phyloP scores from a whole-genome alignment of 2,113 vertebrate species.

The Thermophis baileyi region DNA sequence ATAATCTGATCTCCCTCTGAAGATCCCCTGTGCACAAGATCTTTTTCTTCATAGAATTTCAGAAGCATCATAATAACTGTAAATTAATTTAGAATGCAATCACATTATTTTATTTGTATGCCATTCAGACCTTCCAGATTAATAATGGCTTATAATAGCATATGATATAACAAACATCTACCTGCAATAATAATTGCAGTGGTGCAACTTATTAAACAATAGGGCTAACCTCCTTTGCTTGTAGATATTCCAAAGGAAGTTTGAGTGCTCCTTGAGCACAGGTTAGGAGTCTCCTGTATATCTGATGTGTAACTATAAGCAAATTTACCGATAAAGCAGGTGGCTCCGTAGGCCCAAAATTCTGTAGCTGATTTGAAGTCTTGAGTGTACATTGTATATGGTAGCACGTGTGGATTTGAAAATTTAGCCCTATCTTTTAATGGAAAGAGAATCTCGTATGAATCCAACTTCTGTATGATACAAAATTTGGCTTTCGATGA shows the following conservation, averaged over 20 bases:
- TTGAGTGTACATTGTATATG: neutral
- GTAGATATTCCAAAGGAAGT: neutral
- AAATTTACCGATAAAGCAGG: neutral
- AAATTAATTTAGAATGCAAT: neutral
- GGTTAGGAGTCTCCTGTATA: neutral
- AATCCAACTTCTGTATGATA: neutral
- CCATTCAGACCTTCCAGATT: neutral
- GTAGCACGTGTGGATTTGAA: neutral
- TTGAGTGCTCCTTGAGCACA: neutral
- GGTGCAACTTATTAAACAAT: neutral
- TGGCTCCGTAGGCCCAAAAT: neutral
- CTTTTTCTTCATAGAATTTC: neutral
- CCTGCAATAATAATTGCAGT: neutral
- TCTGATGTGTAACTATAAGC: neutral
- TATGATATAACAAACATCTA: neutral
- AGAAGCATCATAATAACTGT: accelerated
- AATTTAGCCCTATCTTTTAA: neutral
- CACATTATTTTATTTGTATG: neutral
- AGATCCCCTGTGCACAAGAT: neutral
- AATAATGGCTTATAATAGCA: neutral
- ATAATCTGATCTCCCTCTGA: neutral
- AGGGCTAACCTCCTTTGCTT: neutral
- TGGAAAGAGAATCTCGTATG: neutral
- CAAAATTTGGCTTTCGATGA: neutral
- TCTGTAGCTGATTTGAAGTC: neutral